Evolutionary conservation across 2,113 vertebrate genomes (phyloP), one percentile per base, ranked within the genome.

Genomic region (Oophaga pumilio): DNA sequence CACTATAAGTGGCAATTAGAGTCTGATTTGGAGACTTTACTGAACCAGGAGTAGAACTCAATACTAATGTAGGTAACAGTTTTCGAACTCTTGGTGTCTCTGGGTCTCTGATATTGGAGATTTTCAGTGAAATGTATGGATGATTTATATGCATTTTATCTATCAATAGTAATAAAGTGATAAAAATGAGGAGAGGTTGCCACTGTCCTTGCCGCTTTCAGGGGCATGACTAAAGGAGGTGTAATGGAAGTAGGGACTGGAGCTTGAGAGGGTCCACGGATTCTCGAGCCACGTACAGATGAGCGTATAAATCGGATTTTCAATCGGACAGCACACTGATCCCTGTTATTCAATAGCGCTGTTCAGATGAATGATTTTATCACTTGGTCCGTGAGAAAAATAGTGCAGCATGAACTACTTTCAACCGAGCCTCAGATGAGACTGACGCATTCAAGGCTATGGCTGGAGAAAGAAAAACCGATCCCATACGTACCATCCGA

Each of bases 1-100:
- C 80, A 24, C 11, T 82, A 66, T 62, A 82, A 82, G 43, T 43
- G 43, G 60, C 80, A 82, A 64, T 66, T 50, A 52, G 18, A 50
- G 22, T 49, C 33, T 82, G 80, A 82, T 82, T 66, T 50, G 20
- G 60, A 50, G 80, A 82, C 50, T 82, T 82, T 82, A 82, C 60
- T 66, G 80, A 66, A 82, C 33, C 80, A 50, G 80, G 33, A 82
- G 80, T 50, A 82, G 43, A 82, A 82, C 50, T 82, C 80, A 82
- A 82, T 82, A 82, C 59, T 50, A 66, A 82, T 82, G 80, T 66
- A 66, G 60, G 33, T 14, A 10, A 64, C n/a, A 59, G 77, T 79
- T 59, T 59, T 59, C 24, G 15, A 49, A 64, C 33, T 82, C 60
- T 10, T 9, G 60, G 18, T 24, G 59, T 24, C 43, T 66, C 33